Evolutionary conservation across 2,888 invertebrate species (phyloP).

Genomic region (Lochmaea capreae): DNA sequence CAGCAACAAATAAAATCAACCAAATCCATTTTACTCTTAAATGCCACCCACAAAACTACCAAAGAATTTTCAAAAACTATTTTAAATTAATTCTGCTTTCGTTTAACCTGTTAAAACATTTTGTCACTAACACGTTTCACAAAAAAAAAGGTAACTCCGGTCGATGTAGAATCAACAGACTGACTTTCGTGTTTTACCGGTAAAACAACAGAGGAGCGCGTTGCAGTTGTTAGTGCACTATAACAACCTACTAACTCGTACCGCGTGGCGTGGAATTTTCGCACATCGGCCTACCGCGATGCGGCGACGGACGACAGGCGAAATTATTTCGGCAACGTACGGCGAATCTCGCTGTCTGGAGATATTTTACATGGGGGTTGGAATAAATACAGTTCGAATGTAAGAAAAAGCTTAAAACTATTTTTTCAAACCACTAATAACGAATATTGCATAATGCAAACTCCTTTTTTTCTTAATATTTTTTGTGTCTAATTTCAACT

Average conservation of each 20-base stretch:
- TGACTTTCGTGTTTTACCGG: neutral
- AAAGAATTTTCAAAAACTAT: neutral
- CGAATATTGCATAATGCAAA: neutral
- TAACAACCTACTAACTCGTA: slow-evolving; percentile 22
- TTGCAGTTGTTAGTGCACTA: slow-evolving; percentile 39
- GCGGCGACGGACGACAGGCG: neutral
- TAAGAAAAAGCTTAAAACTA: neutral
- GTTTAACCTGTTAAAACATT: neutral
- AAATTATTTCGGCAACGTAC: slow-evolving; percentile 38
- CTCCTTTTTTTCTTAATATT: too few species aligned
- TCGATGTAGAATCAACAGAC: neutral
- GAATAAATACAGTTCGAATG: neutral
- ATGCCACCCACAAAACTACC: neutral
- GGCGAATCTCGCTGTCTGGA: slow-evolving; percentile 22
- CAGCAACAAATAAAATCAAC: too few species aligned
- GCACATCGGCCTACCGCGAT: slow-evolving; percentile 8
- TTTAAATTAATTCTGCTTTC: neutral
- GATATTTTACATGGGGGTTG: neutral
- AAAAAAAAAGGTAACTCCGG: neutral
- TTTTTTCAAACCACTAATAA: neutral
- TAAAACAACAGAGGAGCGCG: slow-evolving; percentile 15
- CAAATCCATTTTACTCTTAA: too few species aligned
- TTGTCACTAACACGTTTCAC: neutral
- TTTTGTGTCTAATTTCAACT: too few species aligned
- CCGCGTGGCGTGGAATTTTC: slow-evolving; percentile 23